Percentiles rank a stretch among this genome's conserved stretches.
Conservation (phyloP, 2,113 vertebrate genomes). For the Anser cygnoides region DNA sequence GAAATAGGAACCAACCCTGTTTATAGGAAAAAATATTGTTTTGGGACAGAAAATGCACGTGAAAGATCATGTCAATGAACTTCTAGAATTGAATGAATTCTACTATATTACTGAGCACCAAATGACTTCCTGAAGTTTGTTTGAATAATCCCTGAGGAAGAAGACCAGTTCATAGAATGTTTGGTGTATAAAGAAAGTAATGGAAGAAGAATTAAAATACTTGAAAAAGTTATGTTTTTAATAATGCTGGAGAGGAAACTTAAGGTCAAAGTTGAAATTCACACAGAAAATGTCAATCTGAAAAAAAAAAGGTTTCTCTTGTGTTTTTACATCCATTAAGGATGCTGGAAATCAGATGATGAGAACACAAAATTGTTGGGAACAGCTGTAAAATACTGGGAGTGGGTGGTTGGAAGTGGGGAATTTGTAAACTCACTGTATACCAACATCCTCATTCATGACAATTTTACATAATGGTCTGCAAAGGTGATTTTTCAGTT, state of each 20-base stretch:
- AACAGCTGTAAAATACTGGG: background rate
- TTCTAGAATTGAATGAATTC: background rate
- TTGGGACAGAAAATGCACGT: background rate
- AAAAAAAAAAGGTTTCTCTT: background rate
- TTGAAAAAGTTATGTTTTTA: background rate
- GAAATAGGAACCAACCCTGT: background rate
- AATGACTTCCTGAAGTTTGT: background rate
- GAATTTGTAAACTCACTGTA: background rate
- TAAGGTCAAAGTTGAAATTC: background rate
- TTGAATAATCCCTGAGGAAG: background rate
- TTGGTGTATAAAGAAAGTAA: background rate
- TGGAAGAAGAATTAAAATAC: background rate
- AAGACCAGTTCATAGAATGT: background rate
- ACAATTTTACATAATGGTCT: background rate
- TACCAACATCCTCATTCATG: background rate
- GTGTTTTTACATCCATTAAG: background rate
- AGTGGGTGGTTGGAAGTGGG: rapidly evolving
- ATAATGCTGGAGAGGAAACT: background rate
- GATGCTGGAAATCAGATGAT: background rate
- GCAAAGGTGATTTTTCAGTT: background rate
- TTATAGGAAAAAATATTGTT: background rate
- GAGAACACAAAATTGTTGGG: background rate
- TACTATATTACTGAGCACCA: background rate
- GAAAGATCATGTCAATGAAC: background rate
- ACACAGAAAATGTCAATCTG: background rate